Evolutionary conservation across 2,888 invertebrate genomes (phyloP).

Genomic region (Drosophila aldrichi): DNA sequence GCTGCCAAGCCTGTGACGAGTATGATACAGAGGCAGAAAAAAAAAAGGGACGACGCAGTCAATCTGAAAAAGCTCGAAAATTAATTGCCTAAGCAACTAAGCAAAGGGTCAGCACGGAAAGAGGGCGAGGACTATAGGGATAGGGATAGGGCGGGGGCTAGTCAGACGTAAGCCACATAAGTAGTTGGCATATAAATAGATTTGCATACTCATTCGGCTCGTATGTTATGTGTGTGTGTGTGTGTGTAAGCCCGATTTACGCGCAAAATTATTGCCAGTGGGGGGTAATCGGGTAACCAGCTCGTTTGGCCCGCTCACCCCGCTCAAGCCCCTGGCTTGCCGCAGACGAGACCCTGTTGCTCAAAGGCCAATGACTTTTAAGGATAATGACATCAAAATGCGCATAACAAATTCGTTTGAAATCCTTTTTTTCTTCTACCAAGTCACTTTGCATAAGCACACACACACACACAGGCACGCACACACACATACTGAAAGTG

Average conservation of each 20-base stretch:
- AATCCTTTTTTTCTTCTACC: constrained; percentile 53
- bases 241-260: constrained; percentile 26
- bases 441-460: constrained; percentile 66
- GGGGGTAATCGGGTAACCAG: constrained; percentile 10
- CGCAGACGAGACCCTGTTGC: constrained; percentile 5
- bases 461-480: constrained; percentile 20
- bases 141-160: neutral
- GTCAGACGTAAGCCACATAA: constrained; percentile 58
- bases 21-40: constrained; percentile 7
- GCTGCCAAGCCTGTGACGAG: constrained; percentile 27
- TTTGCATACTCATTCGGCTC: constrained; percentile 60
- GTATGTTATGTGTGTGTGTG: constrained; percentile 6
- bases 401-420: constrained; percentile 75
- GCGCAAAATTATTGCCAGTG: constrained; percentile 9
- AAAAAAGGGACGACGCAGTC: constrained; percentile 38
- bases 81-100: constrained; percentile 64
- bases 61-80: constrained; percentile 61
- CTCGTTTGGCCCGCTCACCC: neutral
- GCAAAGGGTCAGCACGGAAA: constrained; percentile 22
- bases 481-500: constrained; percentile 12
- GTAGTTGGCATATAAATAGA: constrained; percentile 70
- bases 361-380: constrained; percentile 69
- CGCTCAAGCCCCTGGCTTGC: neutral
- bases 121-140: neutral
- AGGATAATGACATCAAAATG: constrained; percentile 77